Conservation (phyloP, 2,113 vertebrate genomes). For the Tretioscincus oriximinensis region DNA sequence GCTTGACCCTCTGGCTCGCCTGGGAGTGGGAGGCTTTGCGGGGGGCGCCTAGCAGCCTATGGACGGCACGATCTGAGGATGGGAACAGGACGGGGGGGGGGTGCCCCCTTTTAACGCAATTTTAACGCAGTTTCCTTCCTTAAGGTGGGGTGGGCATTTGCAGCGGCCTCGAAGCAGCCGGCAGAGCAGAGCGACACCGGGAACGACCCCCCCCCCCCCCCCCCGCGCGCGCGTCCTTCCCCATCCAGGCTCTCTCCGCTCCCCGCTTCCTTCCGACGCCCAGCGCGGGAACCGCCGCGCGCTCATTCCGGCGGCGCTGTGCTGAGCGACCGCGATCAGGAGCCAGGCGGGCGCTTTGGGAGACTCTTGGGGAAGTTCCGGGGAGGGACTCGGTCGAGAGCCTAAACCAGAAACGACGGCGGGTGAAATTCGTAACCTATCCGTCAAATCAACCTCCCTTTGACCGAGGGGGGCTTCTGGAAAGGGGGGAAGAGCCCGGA, state of each 20-base stretch:
- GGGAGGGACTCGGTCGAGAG: not conserved
- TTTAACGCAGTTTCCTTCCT: too few relatives aligned
- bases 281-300: too few relatives aligned
- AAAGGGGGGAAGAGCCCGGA: not conserved
- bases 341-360: not conserved
- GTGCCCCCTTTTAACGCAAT: not conserved
- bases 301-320: not conserved
- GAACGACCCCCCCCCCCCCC: not conserved
- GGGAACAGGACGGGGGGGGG: not conserved
- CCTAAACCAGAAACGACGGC: too few relatives aligned
- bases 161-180: not conserved
- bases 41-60: not conserved
- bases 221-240: not conserved
- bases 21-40: too few relatives aligned
- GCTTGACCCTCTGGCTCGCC: not conserved
- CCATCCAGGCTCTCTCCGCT: not conserved
- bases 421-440: too few relatives aligned
- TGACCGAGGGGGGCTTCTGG: not conserved
- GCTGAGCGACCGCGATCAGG: not conserved
- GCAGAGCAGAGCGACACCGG: not conserved
- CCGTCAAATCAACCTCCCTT: not conserved
- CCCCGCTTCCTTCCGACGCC: not conserved
- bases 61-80: too few relatives aligned
- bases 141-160: too few relatives aligned
- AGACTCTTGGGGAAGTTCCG: not conserved